Conservation (phyloP, 2,888 invertebrate species). For the Lasioglossum leucozonium region DNA sequence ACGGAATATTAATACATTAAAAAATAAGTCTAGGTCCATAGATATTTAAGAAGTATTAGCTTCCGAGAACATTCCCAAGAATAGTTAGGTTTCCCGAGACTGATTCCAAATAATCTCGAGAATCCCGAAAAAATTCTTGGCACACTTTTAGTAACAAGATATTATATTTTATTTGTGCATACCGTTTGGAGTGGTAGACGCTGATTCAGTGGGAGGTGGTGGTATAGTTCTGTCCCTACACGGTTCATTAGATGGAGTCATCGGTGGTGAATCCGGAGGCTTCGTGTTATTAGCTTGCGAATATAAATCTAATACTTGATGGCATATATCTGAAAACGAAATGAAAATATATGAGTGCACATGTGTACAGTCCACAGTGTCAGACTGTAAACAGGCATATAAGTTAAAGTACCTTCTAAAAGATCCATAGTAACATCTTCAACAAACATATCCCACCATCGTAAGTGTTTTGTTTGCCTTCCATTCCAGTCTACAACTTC, state of each 20-base stretch:
- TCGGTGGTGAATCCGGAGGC: slow-evolving; percentile 89
- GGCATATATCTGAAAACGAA: slow-evolving; percentile 92
- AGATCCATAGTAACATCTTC: slow-evolving; percentile 97
- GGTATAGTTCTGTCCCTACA: slow-evolving; percentile 76
- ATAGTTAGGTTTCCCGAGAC: background rate
- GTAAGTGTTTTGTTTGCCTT: slow-evolving; percentile 89
- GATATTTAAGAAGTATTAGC: background rate
- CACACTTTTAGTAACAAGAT: background rate
- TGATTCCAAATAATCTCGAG: background rate
- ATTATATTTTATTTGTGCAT: slow-evolving; percentile 34
- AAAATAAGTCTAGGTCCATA: background rate
- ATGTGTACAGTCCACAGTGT: background rate
- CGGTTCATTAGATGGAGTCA: slow-evolving; percentile 84
- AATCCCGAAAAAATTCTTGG: background rate
- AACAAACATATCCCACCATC: slow-evolving; percentile 99
- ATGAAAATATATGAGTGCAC: background rate
- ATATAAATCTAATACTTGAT: slow-evolving; percentile 97
- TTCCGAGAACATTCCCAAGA: background rate
- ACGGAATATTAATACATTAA: slow-evolving; percentile 3
- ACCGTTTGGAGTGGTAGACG: slow-evolving; percentile 80
- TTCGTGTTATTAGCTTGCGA: slow-evolving; percentile 88
- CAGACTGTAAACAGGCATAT: background rate
- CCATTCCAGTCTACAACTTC: slow-evolving; percentile 97
- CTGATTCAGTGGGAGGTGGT: slow-evolving; percentile 76
- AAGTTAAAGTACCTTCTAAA: slow-evolving; percentile 88